Base-by-base conservation (phyloP, 2,113 vertebrate species). In the Seriola rivoliana region DNA sequence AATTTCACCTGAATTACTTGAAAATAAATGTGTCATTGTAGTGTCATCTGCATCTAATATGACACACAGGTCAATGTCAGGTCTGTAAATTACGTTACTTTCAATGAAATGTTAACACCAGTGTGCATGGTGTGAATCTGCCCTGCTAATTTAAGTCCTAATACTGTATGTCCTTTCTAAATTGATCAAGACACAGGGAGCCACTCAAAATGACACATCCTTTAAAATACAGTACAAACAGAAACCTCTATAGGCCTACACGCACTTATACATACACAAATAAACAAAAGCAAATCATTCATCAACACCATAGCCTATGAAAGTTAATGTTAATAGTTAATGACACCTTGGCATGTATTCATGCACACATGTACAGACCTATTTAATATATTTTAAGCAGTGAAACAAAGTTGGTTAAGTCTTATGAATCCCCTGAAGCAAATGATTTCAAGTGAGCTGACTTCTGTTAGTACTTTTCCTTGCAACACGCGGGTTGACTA, bases 371-470 rank as follows among this genome's bases (percentile, higher is more conserved):
- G 60, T 25, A 25, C 34, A 7, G 4, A 55, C 11, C 34, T 17
- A 32, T 40, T 34, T 3, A 0, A 29, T 54, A 54, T 42, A 25
- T 23, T 4, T 11, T 0, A 48, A 3, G 4, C 14, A 32, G 48
- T 34, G 10, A 59, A 29, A 48, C 25, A 72, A 75, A 77, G 62
- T 85, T 70, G 3, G 29, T 70, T 25, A 3, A n/a, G 19, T 46
- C 17, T 38, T 17, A 1, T 34, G 7, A 77, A 42, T 25, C 32
- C 6, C 23, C 34, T 13, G 13, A 80, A 80, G 3, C 7, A 14
- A 38, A 38, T 50, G 16, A 40, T 17, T 65, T 38, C 14, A 23
- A 57, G 16, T 36, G 46, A 34, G 25, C 23, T 40, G 25, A 16
- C 17, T 38, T 13, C 4, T 32, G 14, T 38, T 8, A 3, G 8